phyloP scores from a whole-genome alignment of 1,140 invertebrate genomes.

The Pseudobourletiella spinata region DNA sequence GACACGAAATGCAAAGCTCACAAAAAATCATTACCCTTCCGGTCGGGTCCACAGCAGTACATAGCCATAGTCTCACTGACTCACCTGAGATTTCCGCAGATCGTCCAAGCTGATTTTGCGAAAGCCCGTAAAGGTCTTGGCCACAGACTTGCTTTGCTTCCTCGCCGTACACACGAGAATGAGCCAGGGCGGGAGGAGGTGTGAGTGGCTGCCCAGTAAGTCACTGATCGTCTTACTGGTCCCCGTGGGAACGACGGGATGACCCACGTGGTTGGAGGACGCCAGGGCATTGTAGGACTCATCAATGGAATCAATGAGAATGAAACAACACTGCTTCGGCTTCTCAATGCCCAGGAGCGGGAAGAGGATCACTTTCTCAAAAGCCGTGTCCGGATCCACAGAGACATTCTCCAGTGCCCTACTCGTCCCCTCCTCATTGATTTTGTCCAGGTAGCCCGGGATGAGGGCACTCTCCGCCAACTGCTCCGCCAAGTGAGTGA shows the following conservation, averaged over 20 bases:
- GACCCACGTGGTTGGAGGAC: slow-evolving; percentile 32
- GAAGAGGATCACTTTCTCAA: slow-evolving; percentile 78
- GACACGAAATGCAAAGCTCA: no score
- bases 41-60: no score
- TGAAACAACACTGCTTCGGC: slow-evolving; percentile 65
- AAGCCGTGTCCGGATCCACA: slow-evolving; percentile 75
- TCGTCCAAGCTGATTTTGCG: slow-evolving; percentile 87
- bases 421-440: slow-evolving; percentile 57
- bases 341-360: slow-evolving; percentile 73
- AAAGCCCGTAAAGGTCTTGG: slow-evolving; percentile 86
- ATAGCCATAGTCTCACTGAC: no score
- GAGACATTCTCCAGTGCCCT: slow-evolving; percentile 17
- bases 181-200: slow-evolving; percentile 88
- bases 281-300: slow-evolving; percentile 48
- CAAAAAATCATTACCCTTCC: no score
- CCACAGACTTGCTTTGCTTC: slow-evolving; percentile 69
- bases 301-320: slow-evolving; percentile 87
- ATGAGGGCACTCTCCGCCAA: slow-evolving; percentile 48
- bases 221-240: slow-evolving; percentile 65
- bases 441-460: slow-evolving; percentile 65
- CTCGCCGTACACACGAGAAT: slow-evolving; percentile 81
- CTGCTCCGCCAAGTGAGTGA: slow-evolving; percentile 72
- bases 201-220: slow-evolving; percentile 76
- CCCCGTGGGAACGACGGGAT: neutral
- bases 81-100: slow-evolving; percentile 72